Percentiles rank a stretch among this genome's conserved stretches.
phyloP scores from a whole-genome alignment of 2,888 invertebrate species.

The Limnephilus lunatus region DNA sequence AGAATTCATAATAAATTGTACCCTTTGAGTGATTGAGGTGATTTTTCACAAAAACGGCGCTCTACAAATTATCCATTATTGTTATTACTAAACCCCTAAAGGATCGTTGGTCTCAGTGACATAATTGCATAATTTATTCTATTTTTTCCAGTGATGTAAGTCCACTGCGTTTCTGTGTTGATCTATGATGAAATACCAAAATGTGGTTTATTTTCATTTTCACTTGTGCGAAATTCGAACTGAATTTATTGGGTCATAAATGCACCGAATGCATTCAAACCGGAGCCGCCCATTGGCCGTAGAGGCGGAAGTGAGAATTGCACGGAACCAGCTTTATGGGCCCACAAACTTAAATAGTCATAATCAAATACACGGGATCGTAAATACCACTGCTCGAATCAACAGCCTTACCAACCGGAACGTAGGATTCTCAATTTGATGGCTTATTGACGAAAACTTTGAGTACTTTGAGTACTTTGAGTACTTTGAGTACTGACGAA shows the following conservation, averaged over 20 bases:
- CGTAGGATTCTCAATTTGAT: background rate
- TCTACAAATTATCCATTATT: too few relatives aligned
- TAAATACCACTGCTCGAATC: background rate
- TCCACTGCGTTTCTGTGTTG: background rate
- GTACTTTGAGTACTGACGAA: background rate
- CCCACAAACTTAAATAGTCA: background rate
- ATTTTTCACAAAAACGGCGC: too few relatives aligned
- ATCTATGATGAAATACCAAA: background rate
- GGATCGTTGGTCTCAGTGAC: too few relatives aligned
- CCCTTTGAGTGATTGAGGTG: too few relatives aligned
- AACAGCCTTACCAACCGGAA: background rate
- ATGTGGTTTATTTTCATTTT: background rate
- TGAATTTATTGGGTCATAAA: conserved; percentile 8
- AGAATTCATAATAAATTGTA: too few relatives aligned
- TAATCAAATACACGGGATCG: background rate
- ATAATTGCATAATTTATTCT: too few relatives aligned
- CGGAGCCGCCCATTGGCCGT: background rate
- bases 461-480: too few relatives aligned
- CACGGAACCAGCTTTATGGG: background rate
- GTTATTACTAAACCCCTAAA: too few relatives aligned
- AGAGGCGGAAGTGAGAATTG: background rate
- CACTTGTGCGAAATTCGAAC: background rate
- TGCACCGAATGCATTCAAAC: background rate
- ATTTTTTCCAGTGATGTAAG: background rate
- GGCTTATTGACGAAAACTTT: too few relatives aligned